phyloP scores from a whole-genome alignment of 2,888 invertebrate genomes.

The Ceratothoa steindachneri region DNA sequence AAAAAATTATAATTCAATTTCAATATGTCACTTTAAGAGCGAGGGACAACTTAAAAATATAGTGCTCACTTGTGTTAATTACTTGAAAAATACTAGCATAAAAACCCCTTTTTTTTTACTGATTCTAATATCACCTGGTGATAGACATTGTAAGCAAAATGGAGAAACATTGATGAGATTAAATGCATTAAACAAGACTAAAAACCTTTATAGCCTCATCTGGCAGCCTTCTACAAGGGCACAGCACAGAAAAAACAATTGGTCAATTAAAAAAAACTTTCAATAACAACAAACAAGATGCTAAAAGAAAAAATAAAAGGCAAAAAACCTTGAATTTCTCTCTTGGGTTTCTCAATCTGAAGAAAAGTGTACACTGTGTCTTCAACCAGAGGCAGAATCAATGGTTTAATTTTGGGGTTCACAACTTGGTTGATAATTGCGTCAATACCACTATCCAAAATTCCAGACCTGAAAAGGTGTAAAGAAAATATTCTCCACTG shows the following conservation, averaged over 20 bases:
- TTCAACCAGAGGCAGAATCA: constrained; percentile 43
- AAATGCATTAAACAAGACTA: too few relatives aligned
- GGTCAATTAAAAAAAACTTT: too few relatives aligned
- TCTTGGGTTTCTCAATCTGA: constrained; percentile 36
- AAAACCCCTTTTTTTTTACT: background rate
- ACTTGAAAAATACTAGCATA: background rate
- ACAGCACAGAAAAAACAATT: too few relatives aligned
- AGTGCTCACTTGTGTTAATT: background rate
- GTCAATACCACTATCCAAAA: constrained; percentile 84
- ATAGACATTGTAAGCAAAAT: too few relatives aligned
- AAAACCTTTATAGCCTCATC: too few relatives aligned
- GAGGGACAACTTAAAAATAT: background rate
- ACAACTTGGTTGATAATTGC: constrained; percentile 94
- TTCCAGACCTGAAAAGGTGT: constrained; percentile 74
- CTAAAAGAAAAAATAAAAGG: background rate
- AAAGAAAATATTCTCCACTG: background rate
- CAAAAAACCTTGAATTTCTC: background rate
- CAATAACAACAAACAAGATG: too few relatives aligned
- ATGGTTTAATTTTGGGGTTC: constrained; percentile 71
- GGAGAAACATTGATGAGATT: too few relatives aligned
- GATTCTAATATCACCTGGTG: background rate
- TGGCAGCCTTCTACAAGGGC: too few relatives aligned
- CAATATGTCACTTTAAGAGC: background rate
- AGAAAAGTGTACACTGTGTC: constrained; percentile 44
- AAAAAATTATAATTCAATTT: background rate